A percentile compares a stretch with the other conserved stretches of the same genome.
These are phyloP conservation scores for Ochropleura plecta DNA, from an alignment of 2,888 invertebrate genomes.

Conservation along the genomic window DNA sequence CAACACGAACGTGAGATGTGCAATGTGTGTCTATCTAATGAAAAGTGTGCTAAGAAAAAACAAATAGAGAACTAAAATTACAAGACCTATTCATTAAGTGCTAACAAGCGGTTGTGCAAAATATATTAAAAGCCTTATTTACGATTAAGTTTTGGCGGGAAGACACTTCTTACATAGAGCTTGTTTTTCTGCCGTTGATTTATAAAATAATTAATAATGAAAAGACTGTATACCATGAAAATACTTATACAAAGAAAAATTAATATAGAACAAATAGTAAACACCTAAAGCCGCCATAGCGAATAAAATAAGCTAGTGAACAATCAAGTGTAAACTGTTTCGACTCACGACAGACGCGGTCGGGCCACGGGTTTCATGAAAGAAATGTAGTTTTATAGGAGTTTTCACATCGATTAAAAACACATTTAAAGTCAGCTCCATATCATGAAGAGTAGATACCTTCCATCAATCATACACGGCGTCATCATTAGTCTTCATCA, in stretches of 20 bases:
- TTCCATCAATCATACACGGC: slow-evolving; percentile 57
- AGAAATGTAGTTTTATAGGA: background rate
- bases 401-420: slow-evolving; percentile 28
- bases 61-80: no score
- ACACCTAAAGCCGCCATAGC: background rate
- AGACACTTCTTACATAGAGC: background rate
- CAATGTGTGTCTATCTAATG: background rate
- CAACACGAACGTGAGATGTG: no score
- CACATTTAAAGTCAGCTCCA: slow-evolving; percentile 34
- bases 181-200: background rate
- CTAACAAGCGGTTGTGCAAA: background rate
- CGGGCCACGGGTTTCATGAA: background rate
- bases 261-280: background rate
- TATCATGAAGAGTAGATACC: slow-evolving; percentile 3
- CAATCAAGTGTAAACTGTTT: background rate
- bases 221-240: background rate
- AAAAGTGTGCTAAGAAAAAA: no score
- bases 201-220: no score
- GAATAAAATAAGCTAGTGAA: background rate
- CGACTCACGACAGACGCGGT: background rate
- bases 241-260: background rate
- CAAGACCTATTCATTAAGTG: background rate
- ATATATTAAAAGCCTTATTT: background rate
- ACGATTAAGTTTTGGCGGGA: background rate
- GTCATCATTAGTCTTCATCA: slow-evolving; percentile 64